Percentiles rank a stretch among this genome's conserved stretches.
phyloP scores from a whole-genome alignment of 2,888 invertebrate genomes.

The Palloptera scutellata region DNA sequence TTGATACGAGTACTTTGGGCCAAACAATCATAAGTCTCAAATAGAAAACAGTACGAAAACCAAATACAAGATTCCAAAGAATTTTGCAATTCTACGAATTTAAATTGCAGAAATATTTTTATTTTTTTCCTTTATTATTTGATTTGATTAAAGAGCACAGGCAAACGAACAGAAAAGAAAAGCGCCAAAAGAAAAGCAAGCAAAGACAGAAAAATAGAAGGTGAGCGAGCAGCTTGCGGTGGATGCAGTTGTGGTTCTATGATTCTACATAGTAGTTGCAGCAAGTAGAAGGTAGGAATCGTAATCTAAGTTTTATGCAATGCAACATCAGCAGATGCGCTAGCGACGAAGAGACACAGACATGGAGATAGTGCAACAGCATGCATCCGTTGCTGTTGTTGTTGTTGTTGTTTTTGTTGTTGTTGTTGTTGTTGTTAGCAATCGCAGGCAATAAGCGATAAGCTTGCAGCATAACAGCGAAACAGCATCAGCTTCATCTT shows the following conservation, averaged over 20 bases:
- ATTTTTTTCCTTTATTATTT: constrained; percentile 7
- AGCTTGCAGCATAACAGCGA: too few relatives aligned
- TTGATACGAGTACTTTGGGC: constrained; percentile 20
- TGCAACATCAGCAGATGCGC: background rate
- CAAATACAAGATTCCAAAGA: constrained; percentile 50
- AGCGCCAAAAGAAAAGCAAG: too few relatives aligned
- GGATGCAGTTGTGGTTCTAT: background rate
- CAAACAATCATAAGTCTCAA: constrained; percentile 33
- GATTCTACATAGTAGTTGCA: background rate
- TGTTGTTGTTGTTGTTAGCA: constrained; percentile 9
- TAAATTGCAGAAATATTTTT: constrained; percentile 30
- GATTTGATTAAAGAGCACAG: constrained; percentile 15
- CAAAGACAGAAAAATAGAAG: background rate
- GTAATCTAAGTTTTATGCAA: background rate
- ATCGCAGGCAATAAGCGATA: constrained; percentile 6
- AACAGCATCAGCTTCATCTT: too few relatives aligned
- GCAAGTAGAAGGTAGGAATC: background rate
- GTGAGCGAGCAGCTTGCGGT: background rate
- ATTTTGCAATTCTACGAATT: constrained; percentile 59
- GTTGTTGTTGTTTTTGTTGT: constrained; percentile 5
- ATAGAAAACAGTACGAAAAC: constrained; percentile 38
- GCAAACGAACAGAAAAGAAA: too few relatives aligned
- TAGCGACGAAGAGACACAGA: constrained; percentile 4
- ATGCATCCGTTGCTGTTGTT: background rate
- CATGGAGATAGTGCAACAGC: background rate